Base-by-base conservation (phyloP, 92 coral and sea anemone genomes). In the Bergia sp. region DNA sequence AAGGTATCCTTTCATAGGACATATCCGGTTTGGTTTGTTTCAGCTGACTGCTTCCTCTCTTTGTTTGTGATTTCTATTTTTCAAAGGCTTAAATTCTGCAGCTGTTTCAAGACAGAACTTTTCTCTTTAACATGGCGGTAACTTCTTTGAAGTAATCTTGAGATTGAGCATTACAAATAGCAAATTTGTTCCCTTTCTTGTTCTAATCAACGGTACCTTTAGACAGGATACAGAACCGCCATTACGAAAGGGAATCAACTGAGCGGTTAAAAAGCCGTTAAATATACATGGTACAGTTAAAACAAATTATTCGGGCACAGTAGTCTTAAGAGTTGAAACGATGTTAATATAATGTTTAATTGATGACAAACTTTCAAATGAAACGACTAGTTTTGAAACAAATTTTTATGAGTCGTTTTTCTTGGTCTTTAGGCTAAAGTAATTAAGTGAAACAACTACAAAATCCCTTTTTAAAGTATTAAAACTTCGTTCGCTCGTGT, bases 51-150 rank as follows among this genome's bases (percentile, higher is more conserved):
- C 69, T 61, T 13, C 69, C 29, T 61, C 20, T 61, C 50, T 76
- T 76, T 76, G 47, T 76, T 76, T 76, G 49, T 42, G 80, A 41
- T 76, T 76, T 76, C 3, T 38, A 41, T 18, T 8, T 41, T 40
- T 41, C 21, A 76, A 76, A 39, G 45, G 43, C 11, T 18, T 76
- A 61, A 61, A 61, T 7, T 12, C 4, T 38, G 55, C 80, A 76
- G 80, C 80, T 76, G 80, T 76, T 76, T 38, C 80, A 18, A 44
- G 23, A 76, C 58, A 53, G 58, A 53, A 12, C 45, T 42, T 39
- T 39, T 76, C 7, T 39, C 45, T 76, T 39, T 42, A 12, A 76
- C 4, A 76, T 37, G 41, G 80, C 45, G 80, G 80, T 18, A 76
- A 40, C n/a, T 4, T 7, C 3, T 61, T 61, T 61, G 69, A 61